These are phyloP conservation scores for Clitarchus hookeri DNA, from an alignment of 2,888 invertebrate species.

Conservation along the genomic window DNA sequence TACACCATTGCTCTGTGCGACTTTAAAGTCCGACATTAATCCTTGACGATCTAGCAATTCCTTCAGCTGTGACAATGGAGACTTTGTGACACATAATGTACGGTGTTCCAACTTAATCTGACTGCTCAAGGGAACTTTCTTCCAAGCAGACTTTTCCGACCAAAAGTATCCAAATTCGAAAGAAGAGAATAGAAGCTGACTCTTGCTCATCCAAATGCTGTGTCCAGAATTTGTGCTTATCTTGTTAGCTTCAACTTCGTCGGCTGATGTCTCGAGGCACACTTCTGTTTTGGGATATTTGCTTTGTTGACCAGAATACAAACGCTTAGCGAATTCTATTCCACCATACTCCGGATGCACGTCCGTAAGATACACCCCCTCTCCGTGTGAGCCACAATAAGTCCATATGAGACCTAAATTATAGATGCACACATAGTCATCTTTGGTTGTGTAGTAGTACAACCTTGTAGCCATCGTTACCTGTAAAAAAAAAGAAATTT, in stretches of 20 bases:
- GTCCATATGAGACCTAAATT: constrained; percentile 14
- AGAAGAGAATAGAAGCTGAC: neutral
- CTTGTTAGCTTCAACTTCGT: neutral
- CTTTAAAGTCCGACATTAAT: neutral
- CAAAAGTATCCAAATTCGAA: neutral
- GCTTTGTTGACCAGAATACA: neutral
- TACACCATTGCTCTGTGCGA: neutral
- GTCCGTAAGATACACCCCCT: neutral
- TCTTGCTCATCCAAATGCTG: neutral
- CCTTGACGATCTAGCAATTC: constrained; percentile 5
- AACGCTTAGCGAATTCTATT: neutral
- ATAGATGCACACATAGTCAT: neutral
- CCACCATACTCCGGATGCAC: neutral
- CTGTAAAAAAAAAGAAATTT: neutral
- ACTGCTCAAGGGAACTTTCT: neutral
- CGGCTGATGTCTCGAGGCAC: neutral
- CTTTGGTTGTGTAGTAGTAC: neutral
- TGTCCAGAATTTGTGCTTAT: neutral
- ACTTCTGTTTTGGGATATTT: neutral
- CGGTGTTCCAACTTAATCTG: neutral
- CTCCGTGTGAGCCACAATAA: neutral
- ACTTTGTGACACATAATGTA: neutral
- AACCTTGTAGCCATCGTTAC: neutral
- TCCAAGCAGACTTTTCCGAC: neutral
- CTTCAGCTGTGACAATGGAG: neutral